A percentile compares a stretch with the other conserved stretches of the same genome.
phyloP scores from a whole-genome alignment of 1,140 invertebrate species.

The Drosophila navojoa region DNA sequence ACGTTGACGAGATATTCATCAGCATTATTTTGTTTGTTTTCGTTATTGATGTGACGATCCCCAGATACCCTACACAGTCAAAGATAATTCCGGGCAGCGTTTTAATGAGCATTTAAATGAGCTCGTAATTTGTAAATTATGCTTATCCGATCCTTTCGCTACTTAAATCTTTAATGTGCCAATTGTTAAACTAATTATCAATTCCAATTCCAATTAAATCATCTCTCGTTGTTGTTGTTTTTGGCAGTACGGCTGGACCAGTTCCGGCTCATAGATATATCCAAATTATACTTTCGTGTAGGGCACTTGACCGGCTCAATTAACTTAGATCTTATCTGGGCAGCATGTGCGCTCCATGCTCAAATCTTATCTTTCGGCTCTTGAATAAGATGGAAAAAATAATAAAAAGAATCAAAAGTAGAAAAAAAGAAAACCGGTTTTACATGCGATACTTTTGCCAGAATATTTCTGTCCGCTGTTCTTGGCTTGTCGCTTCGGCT shows the following conservation, averaged over 20 bases:
- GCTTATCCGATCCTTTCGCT: slow-evolving; percentile 71
- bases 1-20: slow-evolving; percentile 44
- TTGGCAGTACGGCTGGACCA: slow-evolving; percentile 17
- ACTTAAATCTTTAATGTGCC: slow-evolving; percentile 33
- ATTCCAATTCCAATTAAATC: slow-evolving; percentile 36
- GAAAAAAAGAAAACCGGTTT: slow-evolving; percentile 64
- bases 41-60: slow-evolving; percentile 20
- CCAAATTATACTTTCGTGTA: slow-evolving; percentile 34
- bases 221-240: slow-evolving; percentile 7
- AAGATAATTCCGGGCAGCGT: slow-evolving; percentile 22
- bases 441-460: slow-evolving; percentile 30
- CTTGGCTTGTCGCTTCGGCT: slow-evolving; percentile 59
- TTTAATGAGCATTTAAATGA: slow-evolving; percentile 41
- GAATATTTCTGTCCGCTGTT: slow-evolving; percentile 19
- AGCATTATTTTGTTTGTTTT: slow-evolving; percentile 40
- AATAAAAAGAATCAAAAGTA: background rate
- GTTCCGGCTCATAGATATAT: slow-evolving; percentile 48
- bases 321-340: slow-evolving; percentile 72
- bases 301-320: slow-evolving; percentile 70
- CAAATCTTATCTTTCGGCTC: slow-evolving; percentile 39
- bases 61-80: slow-evolving; percentile 44
- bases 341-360: slow-evolving; percentile 20
- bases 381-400: slow-evolving; percentile 6
- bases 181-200: slow-evolving; percentile 34
- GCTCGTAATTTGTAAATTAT: slow-evolving; percentile 35